Percentiles rank a stretch among this genome's conserved stretches.
phyloP scores from a whole-genome alignment of 2,888 invertebrate species.

The Cantharis lateralis region DNA sequence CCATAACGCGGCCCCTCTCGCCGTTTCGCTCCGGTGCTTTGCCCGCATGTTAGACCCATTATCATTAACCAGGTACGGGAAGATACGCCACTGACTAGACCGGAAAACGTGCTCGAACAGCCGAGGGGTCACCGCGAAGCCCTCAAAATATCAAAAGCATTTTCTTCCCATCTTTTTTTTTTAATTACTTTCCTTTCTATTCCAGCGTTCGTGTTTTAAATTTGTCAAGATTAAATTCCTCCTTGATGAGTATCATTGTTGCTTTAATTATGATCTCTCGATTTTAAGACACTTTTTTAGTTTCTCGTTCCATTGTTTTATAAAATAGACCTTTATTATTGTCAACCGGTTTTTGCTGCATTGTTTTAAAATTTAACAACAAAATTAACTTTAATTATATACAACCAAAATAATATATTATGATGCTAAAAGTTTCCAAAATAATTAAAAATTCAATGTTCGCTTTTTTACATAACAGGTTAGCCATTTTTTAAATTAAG shows the following conservation, averaged over 20 bases:
- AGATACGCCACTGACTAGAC: conserved; percentile 39
- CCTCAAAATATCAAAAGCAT: conserved; percentile 3
- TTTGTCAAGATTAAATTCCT: not conserved
- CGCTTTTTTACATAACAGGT: not conserved
- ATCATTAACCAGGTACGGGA: conserved; percentile 36
- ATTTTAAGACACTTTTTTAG: not conserved
- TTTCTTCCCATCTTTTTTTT: conserved; percentile 33
- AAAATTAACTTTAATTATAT: not conserved
- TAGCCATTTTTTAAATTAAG: not conserved
- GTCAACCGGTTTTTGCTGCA: not conserved
- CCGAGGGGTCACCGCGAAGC: conserved; percentile 21
- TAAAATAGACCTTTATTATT: not conserved
- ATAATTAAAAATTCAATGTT: not conserved
- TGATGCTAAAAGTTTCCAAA: not conserved
- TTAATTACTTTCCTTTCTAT: conserved; percentile 9
- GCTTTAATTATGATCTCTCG: not conserved
- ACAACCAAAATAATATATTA: not conserved
- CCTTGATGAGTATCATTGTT: not conserved
- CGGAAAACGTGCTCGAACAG: conserved; percentile 32
- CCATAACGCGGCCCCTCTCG: conserved; percentile 45
- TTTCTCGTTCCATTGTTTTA: not conserved
- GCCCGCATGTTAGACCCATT: conserved; percentile 36
- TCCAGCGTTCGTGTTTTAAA: not conserved
- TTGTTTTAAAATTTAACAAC: not conserved
- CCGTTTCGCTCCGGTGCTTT: conserved; percentile 37